These are phyloP conservation scores for Onychostruthus taczanowskii DNA, from an alignment of 2,113 vertebrate species.

Conservation along the genomic window DNA sequence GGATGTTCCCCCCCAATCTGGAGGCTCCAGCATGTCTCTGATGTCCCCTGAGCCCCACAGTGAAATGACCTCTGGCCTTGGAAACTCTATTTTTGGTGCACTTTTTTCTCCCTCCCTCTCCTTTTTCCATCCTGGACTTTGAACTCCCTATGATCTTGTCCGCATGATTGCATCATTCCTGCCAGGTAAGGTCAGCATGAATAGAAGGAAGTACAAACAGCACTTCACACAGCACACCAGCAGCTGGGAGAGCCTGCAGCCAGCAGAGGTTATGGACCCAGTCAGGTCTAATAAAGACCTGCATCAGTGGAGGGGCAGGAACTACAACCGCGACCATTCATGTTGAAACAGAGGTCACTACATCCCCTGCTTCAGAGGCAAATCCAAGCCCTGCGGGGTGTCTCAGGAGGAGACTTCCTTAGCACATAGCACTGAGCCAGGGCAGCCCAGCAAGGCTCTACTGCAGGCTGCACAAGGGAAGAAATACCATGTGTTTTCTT, in stretches of 20 bases:
- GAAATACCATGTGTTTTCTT: background rate
- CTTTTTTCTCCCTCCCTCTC: background rate
- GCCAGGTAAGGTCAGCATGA: slow-evolving; percentile 18
- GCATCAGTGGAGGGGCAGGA: slow-evolving; percentile 28
- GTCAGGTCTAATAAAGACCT: slow-evolving; percentile 45
- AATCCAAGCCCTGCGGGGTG: background rate
- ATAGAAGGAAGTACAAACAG: slow-evolving; percentile 34
- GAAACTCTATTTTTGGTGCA: background rate
- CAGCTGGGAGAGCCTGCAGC: slow-evolving; percentile 12
- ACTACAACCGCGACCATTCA: background rate
- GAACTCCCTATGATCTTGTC: background rate
- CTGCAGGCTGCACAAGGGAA: background rate
- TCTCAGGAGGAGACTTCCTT: background rate
- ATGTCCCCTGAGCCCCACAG: background rate
- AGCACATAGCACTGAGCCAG: background rate
- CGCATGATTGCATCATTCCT: background rate
- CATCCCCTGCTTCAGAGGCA: background rate
- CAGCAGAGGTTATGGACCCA: slow-evolving; percentile 29
- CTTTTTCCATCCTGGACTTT: slow-evolving; percentile 6
- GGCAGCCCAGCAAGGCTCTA: background rate
- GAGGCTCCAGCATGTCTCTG: background rate
- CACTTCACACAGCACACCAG: background rate
- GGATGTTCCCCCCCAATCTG: background rate
- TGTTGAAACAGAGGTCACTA: slow-evolving; percentile 1
- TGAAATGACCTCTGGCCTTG: background rate